phyloP scores from a whole-genome alignment of 1,140 invertebrate genomes.

The Trichonephila inaurata region DNA sequence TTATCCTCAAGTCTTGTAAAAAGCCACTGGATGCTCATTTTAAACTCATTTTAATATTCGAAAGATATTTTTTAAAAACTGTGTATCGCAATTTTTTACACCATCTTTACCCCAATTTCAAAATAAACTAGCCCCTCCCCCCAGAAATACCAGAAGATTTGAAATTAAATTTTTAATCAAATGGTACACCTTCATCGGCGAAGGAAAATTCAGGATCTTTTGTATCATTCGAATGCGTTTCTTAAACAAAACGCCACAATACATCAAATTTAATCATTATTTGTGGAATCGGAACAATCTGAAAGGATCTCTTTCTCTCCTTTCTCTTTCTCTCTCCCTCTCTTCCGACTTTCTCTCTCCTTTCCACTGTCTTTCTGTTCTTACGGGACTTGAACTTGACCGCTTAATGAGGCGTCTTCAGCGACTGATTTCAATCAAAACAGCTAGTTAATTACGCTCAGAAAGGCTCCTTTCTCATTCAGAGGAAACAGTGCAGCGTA shows the following conservation, averaged over 20 bases:
- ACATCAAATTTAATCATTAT: conserved; percentile 14
- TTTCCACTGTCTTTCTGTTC: background rate
- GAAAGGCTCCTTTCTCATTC: background rate
- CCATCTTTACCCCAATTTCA: background rate
- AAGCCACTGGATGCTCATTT: too few relatives aligned
- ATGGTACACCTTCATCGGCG: background rate
- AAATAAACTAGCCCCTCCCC: background rate
- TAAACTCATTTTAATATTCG: too few relatives aligned
- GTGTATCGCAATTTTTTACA: background rate
- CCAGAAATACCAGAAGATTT: background rate
- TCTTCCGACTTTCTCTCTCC: background rate
- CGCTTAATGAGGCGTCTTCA: conserved; percentile 37
- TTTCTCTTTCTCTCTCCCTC: too few relatives aligned
- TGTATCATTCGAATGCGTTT: background rate
- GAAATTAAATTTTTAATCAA: conserved; percentile 12
- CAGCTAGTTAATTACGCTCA: background rate
- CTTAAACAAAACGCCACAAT: conserved; percentile 1
- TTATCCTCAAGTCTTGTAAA: too few relatives aligned
- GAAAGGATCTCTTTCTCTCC: background rate
- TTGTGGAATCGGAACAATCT: background rate
- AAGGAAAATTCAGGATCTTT: background rate
- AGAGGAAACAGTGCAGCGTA: background rate
- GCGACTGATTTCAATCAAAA: conserved; percentile 20
- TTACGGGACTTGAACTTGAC: conserved; percentile 2
- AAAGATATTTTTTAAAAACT: too few relatives aligned